These are phyloP conservation scores for Karalla daura DNA, from an alignment of 2,797 vertebrate genomes.

Conservation along the genomic window DNA sequence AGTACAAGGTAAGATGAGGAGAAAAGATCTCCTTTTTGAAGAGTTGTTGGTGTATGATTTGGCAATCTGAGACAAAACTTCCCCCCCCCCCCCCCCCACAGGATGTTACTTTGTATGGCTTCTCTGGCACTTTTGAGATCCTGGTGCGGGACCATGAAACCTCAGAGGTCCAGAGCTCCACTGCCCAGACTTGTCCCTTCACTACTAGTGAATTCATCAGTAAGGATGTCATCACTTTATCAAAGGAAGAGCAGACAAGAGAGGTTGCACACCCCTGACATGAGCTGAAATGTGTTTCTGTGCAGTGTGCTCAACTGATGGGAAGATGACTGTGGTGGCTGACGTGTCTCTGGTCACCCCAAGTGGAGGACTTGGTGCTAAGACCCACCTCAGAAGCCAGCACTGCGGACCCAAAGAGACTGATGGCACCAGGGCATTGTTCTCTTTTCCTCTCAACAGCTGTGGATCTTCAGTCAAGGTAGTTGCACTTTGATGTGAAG, in stretches of 20 bases:
- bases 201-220: slow-evolving; percentile 68
- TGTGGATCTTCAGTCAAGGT: slow-evolving; percentile 82
- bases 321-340: slow-evolving; percentile 77
- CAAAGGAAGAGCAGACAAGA: fast-evolving
- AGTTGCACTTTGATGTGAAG: neutral
- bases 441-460: slow-evolving; percentile 79
- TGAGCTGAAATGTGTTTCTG: neutral
- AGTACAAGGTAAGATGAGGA: slow-evolving; percentile 74
- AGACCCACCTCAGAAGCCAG: slow-evolving; percentile 70
- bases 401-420: slow-evolving; percentile 78
- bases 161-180: slow-evolving; percentile 42
- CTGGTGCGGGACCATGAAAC: slow-evolving; percentile 56
- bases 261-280: too few relatives aligned
- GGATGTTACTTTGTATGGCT: slow-evolving; percentile 9
- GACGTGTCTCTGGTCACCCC: slow-evolving; percentile 67
- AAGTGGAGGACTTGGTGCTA: slow-evolving; percentile 59
- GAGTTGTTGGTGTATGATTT: fast-evolving
- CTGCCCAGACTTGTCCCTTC: slow-evolving; percentile 77
- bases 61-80: too few relatives aligned
- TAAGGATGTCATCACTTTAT: neutral
- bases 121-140: slow-evolving; percentile 80
- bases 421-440: slow-evolving; percentile 77
- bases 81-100: too few relatives aligned
- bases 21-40: neutral
- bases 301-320: slow-evolving; percentile 83